Evolutionary conservation across 2,888 invertebrate genomes (phyloP), one percentile per base, ranked within the genome.

Genomic region (Exocentrus adspersus): DNA sequence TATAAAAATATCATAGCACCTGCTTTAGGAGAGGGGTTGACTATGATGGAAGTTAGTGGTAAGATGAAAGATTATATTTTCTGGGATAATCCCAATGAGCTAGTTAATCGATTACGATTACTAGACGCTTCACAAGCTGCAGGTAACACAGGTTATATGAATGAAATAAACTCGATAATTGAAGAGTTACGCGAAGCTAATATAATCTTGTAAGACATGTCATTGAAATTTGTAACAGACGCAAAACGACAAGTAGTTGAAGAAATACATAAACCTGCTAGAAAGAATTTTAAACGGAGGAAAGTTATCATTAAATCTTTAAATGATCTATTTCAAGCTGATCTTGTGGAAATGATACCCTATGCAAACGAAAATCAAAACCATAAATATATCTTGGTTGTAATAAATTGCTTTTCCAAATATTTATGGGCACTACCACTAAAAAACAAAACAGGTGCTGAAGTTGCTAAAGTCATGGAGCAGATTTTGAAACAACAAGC

Each of bases 241-340:
- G 9, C 9, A 30, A 30, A 30, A 30, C 9, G 30, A 30, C 30
- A 30, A 30, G 30, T 30, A 2, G 30, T 30, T 6, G 30, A 30
- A 7, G 30, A 30, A 30, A 30, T 30, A 6, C 30, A 30, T 9
- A 30, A 30, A 69, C 71, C 76, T 16, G 80, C 77, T 19, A 69
- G 81, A 61, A 75, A 68, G 63, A 80, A 82, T 72, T 80, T 80
- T 72, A 70, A 68, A 32, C 67, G 80, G 32, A 66, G 81, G 51
- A 59, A 67, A 50, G 78, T 79, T 17, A 71, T 80, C 14, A 73
- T 79, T 24, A 79, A 79, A 67, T 79, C 76, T 52, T 69, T 82
- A 4, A 75, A 80, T 73, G 81, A 83, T 61, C 66, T 79, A 24
- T 81, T 78, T 80, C 81, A 83, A 75, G 78, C 78, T 24, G 82